Evolutionary conservation across 2,888 invertebrate genomes (phyloP).

Genomic region (Athetis lepigone): DNA sequence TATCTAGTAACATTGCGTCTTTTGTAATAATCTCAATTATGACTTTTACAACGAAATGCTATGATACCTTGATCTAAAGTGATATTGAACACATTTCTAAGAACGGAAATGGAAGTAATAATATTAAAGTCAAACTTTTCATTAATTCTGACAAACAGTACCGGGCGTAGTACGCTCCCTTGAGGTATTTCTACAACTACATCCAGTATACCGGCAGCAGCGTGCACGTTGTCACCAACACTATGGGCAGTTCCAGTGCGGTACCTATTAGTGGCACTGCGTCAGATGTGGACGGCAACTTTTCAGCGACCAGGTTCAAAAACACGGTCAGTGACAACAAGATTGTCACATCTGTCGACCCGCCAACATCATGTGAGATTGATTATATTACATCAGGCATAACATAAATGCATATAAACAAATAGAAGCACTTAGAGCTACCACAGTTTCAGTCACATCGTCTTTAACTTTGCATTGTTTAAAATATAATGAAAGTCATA

Average conservation of each 20-base stretch:
- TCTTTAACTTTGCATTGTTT: slow-evolving; percentile 9
- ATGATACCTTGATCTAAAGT: too few species aligned
- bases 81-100: too few species aligned
- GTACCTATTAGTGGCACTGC: slow-evolving; percentile 96
- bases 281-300: slow-evolving; percentile 97
- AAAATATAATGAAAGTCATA: slow-evolving; percentile 2
- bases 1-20: background rate
- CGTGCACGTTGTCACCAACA: slow-evolving; percentile 61
- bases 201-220: slow-evolving; percentile 60
- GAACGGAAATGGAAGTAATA: too few species aligned
- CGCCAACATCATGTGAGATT: slow-evolving; percentile 62
- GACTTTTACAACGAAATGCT: too few species aligned
- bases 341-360: slow-evolving; percentile 97
- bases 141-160: background rate
- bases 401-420: background rate
- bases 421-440: background rate
- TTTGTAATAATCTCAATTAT: background rate
- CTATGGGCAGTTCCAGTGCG: slow-evolving; percentile 64
- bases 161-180: slow-evolving; percentile 4
- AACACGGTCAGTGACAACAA: slow-evolving; percentile 99
- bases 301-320: slow-evolving; percentile 99
- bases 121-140: too few species aligned
- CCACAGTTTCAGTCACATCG: slow-evolving; percentile 19
- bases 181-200: background rate
- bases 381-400: background rate